A percentile compares a stretch with the other conserved stretches of the same genome.
Conservation (phyloP, 2,797 vertebrate genomes). For the Centropyge bicolor region DNA sequence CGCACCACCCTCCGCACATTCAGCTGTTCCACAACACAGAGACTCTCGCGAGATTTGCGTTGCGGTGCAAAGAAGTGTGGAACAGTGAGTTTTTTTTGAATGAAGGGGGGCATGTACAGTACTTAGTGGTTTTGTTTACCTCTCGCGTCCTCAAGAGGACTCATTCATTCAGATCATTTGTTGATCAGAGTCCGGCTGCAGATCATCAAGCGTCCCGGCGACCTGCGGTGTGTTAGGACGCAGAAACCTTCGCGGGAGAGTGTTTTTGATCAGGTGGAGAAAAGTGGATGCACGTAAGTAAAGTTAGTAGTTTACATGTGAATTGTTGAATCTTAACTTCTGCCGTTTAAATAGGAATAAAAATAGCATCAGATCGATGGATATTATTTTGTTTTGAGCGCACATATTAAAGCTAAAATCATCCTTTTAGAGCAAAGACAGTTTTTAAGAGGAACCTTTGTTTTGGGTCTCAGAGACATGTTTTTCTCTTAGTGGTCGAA, state of each 20-base stretch:
- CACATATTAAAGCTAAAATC: neutral
- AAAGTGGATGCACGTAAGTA: constrained; percentile 55
- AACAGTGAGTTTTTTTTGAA: constrained; percentile 47
- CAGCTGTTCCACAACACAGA: constrained; percentile 64
- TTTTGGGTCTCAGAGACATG: accelerated
- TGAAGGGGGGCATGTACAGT: neutral
- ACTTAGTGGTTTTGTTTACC: constrained; percentile 5
- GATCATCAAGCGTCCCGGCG: accelerated
- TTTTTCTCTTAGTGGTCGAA: neutral
- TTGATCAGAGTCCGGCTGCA: neutral
- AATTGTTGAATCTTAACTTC: neutral
- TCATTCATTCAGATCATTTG: neutral
- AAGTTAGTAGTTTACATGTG: neutral
- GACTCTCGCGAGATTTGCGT: constrained; percentile 67
- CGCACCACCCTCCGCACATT: constrained; percentile 57
- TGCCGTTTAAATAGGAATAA: accelerated
- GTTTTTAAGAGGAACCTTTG: neutral
- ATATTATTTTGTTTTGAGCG: neutral
- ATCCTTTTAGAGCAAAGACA: neutral
- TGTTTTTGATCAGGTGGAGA: constrained; percentile 1
- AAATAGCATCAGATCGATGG: neutral
- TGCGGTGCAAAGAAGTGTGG: constrained; percentile 8
- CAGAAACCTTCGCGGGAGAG: neutral
- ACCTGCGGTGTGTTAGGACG: neutral
- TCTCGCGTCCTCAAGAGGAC: neutral